A percentile compares a stretch with the other conserved stretches of the same genome.
These are phyloP conservation scores for Linnaemya vulpina DNA, from an alignment of 2,888 invertebrate genomes.

Conservation along the genomic window DNA sequence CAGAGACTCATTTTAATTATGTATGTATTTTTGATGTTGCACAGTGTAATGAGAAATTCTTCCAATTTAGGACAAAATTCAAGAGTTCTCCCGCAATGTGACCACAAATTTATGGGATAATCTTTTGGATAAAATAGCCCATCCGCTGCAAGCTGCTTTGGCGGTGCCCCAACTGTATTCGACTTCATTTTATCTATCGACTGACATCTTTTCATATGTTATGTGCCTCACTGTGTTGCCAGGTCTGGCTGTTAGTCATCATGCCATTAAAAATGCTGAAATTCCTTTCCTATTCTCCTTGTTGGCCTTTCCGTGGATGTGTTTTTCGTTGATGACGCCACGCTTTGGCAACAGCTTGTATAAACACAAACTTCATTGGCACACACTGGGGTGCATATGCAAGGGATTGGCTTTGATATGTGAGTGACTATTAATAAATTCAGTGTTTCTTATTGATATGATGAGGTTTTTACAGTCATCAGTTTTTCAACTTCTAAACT, in stretches of 20 bases:
- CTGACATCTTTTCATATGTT: slow-evolving; percentile 82
- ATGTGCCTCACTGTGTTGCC: slow-evolving; percentile 82
- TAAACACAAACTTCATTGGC: slow-evolving; percentile 81
- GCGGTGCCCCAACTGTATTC: slow-evolving; percentile 81
- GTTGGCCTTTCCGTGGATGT: slow-evolving; percentile 83
- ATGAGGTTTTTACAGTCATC: slow-evolving; percentile 76
- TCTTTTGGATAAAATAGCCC: slow-evolving; percentile 78
- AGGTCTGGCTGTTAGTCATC: slow-evolving; percentile 80
- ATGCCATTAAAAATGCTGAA: slow-evolving; percentile 82
- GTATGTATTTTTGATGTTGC: background rate
- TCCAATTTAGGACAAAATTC: slow-evolving; percentile 76
- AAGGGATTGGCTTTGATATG: slow-evolving; percentile 81
- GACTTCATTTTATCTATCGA: slow-evolving; percentile 80
- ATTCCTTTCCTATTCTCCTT: slow-evolving; percentile 82
- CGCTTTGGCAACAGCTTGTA: slow-evolving; percentile 80
- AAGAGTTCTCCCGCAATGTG: slow-evolving; percentile 79
- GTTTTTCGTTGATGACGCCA: slow-evolving; percentile 82
- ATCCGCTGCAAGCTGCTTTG: slow-evolving; percentile 80
- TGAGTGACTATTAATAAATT: slow-evolving; percentile 73
- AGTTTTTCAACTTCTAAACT: slow-evolving; percentile 82
- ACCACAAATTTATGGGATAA: slow-evolving; percentile 79
- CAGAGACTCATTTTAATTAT: background rate
- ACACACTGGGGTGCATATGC: slow-evolving; percentile 80
- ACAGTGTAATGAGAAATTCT: background rate
- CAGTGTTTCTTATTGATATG: background rate